Evolutionary conservation across 1,140 invertebrate species (phyloP), one percentile per base, ranked within the genome.

Genomic region (Venturia canescens): DNA sequence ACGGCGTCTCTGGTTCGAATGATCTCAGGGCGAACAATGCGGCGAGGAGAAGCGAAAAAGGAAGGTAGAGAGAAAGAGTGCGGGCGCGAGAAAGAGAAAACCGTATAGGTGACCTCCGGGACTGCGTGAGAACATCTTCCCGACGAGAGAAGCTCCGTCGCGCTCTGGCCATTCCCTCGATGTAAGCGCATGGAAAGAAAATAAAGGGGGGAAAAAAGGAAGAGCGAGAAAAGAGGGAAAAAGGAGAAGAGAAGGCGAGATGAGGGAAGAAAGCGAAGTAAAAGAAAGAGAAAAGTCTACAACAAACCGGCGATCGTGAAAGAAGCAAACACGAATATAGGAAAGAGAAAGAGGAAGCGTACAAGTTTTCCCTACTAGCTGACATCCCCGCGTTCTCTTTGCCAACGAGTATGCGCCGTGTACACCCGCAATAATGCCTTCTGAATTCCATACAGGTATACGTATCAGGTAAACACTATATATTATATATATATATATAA

Each of bases 311-410:
- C 67, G 44, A 38, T 79, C 66, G n/a, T 69, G 66, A 34, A 53
- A 70, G 67, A 70, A 57, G 50, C 48, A 57, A 67, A 50, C 67
- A 63, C 50, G 50, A 57, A 79, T 67, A 79, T 69, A 70, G 63
- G 53, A 79, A 57, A 79, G 70, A 70, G 70, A 79, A 79, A 79
- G 78, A 79, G 78, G 70, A 79, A 79, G 69, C 44, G 78, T 31
- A 69, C 66, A 69, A 69, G 66, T 69, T 69, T 69, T 69, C 66
- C 66, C 60, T 23, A 16, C n/a, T 69, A 31, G 66, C 66, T 69
- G 66, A 69, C 66, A 69, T 31, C 66, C 27, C 66, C 66, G 26
- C 66, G 66, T 31, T 69, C 66, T 69, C 66, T 69, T 31, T 69
- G 66, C 66, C 66, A 16, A 29, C 27, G 66, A 31, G 15, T 31